A percentile compares a stretch with the other conserved stretches of the same genome.
Evolutionary conservation across 2,113 vertebrate species (phyloP).

Genomic region (Telmatochromis brachygnathus): DNA sequence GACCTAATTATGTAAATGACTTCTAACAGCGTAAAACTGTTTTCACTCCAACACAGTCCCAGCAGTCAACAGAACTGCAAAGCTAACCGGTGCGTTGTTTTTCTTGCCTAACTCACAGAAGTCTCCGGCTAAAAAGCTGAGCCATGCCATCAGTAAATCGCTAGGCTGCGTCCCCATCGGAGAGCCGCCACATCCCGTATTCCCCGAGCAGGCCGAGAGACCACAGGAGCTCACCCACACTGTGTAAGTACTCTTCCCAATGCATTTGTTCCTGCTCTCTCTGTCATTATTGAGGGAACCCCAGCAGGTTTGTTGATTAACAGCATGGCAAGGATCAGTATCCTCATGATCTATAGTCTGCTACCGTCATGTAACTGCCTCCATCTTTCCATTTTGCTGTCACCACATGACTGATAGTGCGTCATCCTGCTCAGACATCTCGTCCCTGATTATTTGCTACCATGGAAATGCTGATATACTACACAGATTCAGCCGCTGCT

Average conservation of each 20-base stretch:
- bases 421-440: neutral
- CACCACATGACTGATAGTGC: conserved; percentile 5
- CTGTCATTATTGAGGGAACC: neutral
- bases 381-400: conserved; percentile 14
- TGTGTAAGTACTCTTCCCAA: conserved; percentile 71
- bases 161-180: conserved; percentile 93
- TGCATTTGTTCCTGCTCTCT: neutral
- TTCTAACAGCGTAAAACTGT: neutral
- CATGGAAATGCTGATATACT: conserved; percentile 28
- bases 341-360: conserved; percentile 4
- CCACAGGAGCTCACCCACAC: conserved; percentile 88
- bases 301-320: conserved; percentile 8
- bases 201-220: conserved; percentile 90
- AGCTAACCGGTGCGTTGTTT: conserved; percentile 2
- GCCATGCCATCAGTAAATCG: conserved; percentile 96
- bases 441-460: conserved; percentile 14
- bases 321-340: neutral
- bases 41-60: neutral
- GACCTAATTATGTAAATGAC: conserved; percentile 5
- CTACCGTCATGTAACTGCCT: conserved; percentile 27
- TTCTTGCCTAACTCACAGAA: conserved; percentile 72
- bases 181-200: conserved; percentile 87
- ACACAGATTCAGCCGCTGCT: neutral
- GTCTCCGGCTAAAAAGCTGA: conserved; percentile 98
- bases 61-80: neutral